Evolutionary conservation across 2,797 vertebrate species (phyloP).

Genomic region (Pangasius krempfi): DNA sequence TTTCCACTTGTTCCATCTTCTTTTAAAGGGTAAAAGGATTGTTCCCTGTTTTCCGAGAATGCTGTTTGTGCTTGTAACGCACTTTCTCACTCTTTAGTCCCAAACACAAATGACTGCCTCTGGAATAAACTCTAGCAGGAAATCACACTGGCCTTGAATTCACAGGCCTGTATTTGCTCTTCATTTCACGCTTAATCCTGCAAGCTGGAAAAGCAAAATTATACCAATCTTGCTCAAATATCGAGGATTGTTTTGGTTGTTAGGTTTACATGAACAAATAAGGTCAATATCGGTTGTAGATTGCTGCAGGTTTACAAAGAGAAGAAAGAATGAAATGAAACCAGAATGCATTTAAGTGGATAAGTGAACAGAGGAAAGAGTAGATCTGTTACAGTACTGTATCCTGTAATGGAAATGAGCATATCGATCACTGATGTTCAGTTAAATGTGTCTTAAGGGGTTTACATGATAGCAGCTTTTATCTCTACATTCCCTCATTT

Average conservation of each 20-base stretch:
- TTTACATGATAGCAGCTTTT: constrained; percentile 36
- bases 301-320: constrained; percentile 39
- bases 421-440: constrained; percentile 55
- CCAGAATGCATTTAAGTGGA: constrained; percentile 28
- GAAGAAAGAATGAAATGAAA: constrained; percentile 12
- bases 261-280: constrained; percentile 48
- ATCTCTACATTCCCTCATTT: constrained; percentile 18
- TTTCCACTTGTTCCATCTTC: constrained; percentile 19
- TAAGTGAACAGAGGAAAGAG: background rate
- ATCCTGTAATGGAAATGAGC: constrained; percentile 45
- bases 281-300: constrained; percentile 36
- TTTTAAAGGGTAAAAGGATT: constrained; percentile 35
- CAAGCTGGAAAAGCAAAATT: constrained; percentile 27
- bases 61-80: constrained; percentile 15
- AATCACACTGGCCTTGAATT: constrained; percentile 27
- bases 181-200: constrained; percentile 53
- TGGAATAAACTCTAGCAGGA: constrained; percentile 26
- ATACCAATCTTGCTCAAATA: constrained; percentile 45
- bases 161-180: constrained; percentile 33
- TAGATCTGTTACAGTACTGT: constrained; percentile 34
- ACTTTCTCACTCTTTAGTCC: constrained; percentile 5
- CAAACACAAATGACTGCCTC: constrained; percentile 16
- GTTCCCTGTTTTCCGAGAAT: constrained; percentile 15
- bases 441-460: constrained; percentile 50
- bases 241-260: constrained; percentile 40